A percentile compares a stretch with the other conserved stretches of the same genome.
These are phyloP conservation scores for Neotoma lepida DNA, from an alignment of 2,113 vertebrate species.

Conservation along the genomic window DNA sequence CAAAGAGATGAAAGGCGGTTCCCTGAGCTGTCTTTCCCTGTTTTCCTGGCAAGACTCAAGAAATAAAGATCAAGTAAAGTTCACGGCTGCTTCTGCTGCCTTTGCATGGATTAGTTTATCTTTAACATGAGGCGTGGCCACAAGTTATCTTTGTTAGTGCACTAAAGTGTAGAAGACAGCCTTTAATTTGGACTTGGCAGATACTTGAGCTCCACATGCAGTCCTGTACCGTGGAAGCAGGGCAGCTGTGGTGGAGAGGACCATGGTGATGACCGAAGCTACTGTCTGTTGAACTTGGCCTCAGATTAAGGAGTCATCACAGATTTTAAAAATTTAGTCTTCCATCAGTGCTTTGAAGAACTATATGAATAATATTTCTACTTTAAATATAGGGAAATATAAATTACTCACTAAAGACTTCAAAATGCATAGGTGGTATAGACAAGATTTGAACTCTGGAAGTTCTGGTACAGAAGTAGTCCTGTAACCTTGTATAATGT, in stretches of 20 bases:
- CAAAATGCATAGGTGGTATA: neutral
- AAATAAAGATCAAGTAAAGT: conserved; percentile 61
- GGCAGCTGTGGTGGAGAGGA: neutral
- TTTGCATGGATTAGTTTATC: conserved; percentile 48
- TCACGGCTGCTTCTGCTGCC: conserved; percentile 43
- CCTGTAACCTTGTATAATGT: neutral
- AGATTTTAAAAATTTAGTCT: neutral
- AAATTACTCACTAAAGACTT: neutral
- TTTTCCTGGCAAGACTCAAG: conserved; percentile 26
- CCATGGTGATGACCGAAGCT: neutral
- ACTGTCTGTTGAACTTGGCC: neutral
- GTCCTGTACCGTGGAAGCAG: neutral
- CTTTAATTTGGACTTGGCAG: conserved; percentile 18
- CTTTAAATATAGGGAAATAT: neutral
- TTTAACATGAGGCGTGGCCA: conserved; percentile 34
- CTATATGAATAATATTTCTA: neutral
- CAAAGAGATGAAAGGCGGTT: conserved; percentile 9
- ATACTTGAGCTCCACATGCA: neutral
- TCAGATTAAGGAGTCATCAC: neutral
- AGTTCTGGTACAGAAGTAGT: neutral
- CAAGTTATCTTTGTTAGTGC: conserved; percentile 21
- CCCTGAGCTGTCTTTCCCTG: conserved; percentile 26
- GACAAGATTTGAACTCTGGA: conserved; percentile 29
- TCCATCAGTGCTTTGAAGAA: neutral
- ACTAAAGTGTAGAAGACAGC: neutral